These are phyloP conservation scores for Aphelenchoides bicaudatus DNA, from an alignment of 2,888 invertebrate species.

Conservation along the genomic window DNA sequence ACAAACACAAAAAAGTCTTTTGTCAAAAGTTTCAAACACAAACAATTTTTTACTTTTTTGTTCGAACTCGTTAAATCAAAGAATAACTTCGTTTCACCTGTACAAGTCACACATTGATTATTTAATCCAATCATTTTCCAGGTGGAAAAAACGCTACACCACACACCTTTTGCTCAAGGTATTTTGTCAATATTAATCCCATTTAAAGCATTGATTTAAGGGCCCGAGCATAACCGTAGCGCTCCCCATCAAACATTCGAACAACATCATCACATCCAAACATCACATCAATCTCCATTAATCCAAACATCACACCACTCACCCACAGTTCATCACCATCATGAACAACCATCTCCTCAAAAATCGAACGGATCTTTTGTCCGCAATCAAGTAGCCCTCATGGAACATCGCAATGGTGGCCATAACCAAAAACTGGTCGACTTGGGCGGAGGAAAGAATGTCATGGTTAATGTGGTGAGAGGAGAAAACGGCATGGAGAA, in stretches of 20 bases:
- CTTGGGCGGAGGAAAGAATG: conserved; percentile 60
- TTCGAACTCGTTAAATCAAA: too few species aligned
- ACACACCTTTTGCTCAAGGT: conserved; percentile 51
- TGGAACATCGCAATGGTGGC: conserved; percentile 26
- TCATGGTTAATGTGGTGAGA: conserved; percentile 58
- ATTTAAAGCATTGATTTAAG: too few species aligned
- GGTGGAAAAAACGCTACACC: conserved; percentile 56
- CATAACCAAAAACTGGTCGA: conserved; percentile 45
- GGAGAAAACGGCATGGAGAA: conserved; percentile 58
- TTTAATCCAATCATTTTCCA: too few species aligned
- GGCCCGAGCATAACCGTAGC: conserved; percentile 8
- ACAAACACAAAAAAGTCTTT: too few species aligned
- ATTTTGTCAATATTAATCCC: too few species aligned
- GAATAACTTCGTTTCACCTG: too few species aligned
- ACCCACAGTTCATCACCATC: not conserved
- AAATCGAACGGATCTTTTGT: conserved; percentile 19
- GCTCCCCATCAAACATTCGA: not conserved
- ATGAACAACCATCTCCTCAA: conserved; percentile 15
- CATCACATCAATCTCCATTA: too few species aligned
- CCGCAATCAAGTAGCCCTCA: conserved; percentile 19
- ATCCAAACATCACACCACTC: not conserved
- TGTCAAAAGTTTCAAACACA: too few species aligned
- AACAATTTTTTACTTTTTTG: too few species aligned
- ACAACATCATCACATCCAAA: not conserved
- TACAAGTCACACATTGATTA: too few species aligned